phyloP scores from a whole-genome alignment of 2,888 invertebrate genomes.

The Cephus pygmeus region DNA sequence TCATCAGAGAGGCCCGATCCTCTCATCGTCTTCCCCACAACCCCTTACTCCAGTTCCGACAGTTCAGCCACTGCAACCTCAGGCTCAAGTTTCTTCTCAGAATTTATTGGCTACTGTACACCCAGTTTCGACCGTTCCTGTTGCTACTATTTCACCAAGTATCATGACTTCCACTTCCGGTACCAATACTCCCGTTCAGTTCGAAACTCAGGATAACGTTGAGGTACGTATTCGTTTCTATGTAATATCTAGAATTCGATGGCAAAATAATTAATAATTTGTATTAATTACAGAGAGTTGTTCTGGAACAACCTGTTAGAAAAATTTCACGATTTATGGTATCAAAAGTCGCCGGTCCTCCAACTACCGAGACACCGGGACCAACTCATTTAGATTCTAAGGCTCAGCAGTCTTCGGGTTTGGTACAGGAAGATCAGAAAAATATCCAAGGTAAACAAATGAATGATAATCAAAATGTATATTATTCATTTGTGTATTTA shows the following conservation, averaged over 20 bases:
- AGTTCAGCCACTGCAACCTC: slow-evolving; percentile 30
- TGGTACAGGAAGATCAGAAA: not conserved
- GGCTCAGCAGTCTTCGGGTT: not conserved
- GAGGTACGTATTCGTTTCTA: slow-evolving; percentile 35
- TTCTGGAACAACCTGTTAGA: slow-evolving; percentile 67
- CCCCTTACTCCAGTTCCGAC: slow-evolving; percentile 49
- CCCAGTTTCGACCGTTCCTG: slow-evolving; percentile 40
- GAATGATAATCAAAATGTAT: not conserved
- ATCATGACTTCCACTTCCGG: slow-evolving; percentile 48
- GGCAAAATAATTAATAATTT: not conserved
- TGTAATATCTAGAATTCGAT: not conserved
- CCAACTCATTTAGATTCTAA: slow-evolving; percentile 15
- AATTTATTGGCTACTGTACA: slow-evolving; percentile 44
- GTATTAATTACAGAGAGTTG: slow-evolving; percentile 27
- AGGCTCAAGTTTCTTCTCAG: slow-evolving; percentile 26
- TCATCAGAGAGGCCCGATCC: slow-evolving; percentile 56
- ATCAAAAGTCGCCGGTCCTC: slow-evolving; percentile 63
- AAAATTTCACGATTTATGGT: slow-evolving; percentile 87
- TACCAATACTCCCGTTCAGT: slow-evolving; percentile 45
- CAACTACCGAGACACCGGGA: slow-evolving; percentile 27
- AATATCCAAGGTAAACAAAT: not conserved
- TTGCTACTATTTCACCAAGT: slow-evolving; percentile 48
- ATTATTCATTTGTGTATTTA: not conserved
- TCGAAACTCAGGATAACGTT: slow-evolving; percentile 48
- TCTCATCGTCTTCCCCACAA: slow-evolving; percentile 51